Evolutionary conservation across 2,888 invertebrate species (phyloP).

Genomic region (Acanthopleura granulata): DNA sequence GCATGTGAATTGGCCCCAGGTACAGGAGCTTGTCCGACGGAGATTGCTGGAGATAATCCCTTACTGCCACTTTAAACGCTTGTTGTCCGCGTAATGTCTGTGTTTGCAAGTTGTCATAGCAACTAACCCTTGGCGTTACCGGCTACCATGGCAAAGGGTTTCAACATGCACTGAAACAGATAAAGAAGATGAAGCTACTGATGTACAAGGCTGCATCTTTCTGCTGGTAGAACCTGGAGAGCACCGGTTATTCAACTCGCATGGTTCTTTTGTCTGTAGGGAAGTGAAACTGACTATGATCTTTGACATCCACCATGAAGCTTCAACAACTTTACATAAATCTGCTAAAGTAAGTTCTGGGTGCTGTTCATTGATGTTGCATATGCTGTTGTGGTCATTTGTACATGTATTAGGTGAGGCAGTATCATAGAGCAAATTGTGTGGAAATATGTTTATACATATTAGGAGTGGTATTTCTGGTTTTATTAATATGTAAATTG

Average conservation of each 20-base stretch:
- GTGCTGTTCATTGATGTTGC: no score
- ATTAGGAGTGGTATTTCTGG: no score
- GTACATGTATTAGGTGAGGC: no score
- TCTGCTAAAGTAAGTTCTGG: background rate
- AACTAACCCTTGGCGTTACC: background rate
- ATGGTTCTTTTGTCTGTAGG: background rate
- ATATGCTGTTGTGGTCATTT: no score
- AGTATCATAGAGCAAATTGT: no score
- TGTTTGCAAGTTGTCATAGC: background rate
- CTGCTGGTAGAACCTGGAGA: no score
- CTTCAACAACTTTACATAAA: background rate
- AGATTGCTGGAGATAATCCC: no score
- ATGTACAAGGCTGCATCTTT: no score
- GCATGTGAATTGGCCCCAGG: no score
- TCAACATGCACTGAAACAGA: background rate
- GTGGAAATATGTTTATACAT: no score
- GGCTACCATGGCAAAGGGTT: background rate
- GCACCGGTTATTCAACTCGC: background rate
- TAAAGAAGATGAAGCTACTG: background rate
- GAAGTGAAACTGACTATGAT: background rate
- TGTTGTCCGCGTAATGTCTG: background rate
- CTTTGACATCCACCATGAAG: background rate
- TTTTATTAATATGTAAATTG: no score
- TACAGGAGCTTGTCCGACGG: no score
- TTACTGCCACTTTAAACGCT: background rate